Evolutionary conservation across 2,113 vertebrate species (phyloP), one percentile per base, ranked within the genome.

Genomic region (Rhinoderma darwinii): DNA sequence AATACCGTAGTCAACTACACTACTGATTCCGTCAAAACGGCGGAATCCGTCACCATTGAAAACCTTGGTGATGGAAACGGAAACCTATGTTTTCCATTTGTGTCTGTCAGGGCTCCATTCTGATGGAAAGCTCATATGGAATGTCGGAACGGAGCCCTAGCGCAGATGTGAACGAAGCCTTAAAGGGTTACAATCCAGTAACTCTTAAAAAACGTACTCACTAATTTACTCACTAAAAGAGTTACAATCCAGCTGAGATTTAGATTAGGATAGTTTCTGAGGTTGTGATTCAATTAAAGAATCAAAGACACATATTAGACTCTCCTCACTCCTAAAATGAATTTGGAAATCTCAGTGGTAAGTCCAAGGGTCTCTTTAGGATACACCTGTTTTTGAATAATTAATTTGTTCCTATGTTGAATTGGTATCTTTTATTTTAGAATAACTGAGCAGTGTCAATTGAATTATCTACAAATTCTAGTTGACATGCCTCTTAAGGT

Each of bases 241-340:
- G 10, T 43, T 39, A 80, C 56, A 66, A n/a, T 66, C 80, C 39
- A 50, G 25, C 37, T 82, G 80, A 82, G 39, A 43, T 43, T 47
- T 18, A 47, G 43, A 70, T 82, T 11, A 63, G 20, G n/a, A 43
- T 68, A 44, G 25, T 47, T 50, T 32, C 80, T 61, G 80, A 68
- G 7, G n/a, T 68, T 50, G 35, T 18, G 51, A 41, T 30, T 44
- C 51, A 50, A 77, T 77, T 50, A 77, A 27, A 77, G 44, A 77
- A 77, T 32, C 15, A 32, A 8, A 50, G 74, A 32, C 14, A 50
- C n/a, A 77, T 50, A 50, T 77, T 14, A 27, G 43, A 44, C 0
- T 27, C 1, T 4, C 43, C 1, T 41, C 5, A 50, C 27, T 51
- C 27, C 14, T 15, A 30, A 77, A 47, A 50, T 77, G 11, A 32